Evolutionary conservation across 2,888 invertebrate genomes (phyloP).

Genomic region (Orthosia gracilis): DNA sequence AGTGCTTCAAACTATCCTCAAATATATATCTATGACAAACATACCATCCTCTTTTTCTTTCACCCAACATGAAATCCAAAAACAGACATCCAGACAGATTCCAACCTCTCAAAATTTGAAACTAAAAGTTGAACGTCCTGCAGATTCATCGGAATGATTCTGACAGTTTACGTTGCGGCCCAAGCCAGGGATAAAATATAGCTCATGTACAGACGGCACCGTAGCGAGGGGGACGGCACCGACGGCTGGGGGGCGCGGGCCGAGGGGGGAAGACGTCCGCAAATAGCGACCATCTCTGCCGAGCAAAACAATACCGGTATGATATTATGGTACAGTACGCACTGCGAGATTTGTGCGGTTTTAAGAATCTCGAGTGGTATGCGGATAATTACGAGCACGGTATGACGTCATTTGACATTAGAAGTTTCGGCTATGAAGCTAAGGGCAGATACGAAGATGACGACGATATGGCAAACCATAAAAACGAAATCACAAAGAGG

Average conservation of each 20-base stretch:
- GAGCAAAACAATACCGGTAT: slow-evolving; percentile 90
- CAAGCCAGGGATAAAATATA: slow-evolving; percentile 90
- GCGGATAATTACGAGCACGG: slow-evolving; percentile 55
- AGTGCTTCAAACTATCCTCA: slow-evolving; percentile 3
- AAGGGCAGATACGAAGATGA: not conserved
- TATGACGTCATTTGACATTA: slow-evolving; percentile 56
- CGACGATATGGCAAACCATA: not conserved
- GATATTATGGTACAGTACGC: slow-evolving; percentile 85
- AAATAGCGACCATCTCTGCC: slow-evolving; percentile 88
- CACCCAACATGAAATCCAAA: slow-evolving; percentile 46
- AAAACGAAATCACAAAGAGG: not conserved
- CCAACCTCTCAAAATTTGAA: slow-evolving; percentile 76
- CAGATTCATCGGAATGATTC: slow-evolving; percentile 84
- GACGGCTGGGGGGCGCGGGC: slow-evolving; percentile 60
- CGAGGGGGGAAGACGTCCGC: slow-evolving; percentile 81
- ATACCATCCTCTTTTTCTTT: slow-evolving; percentile 10
- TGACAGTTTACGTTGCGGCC: slow-evolving; percentile 89
- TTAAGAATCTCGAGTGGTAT: slow-evolving; percentile 66
- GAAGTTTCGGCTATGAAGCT: slow-evolving; percentile 5
- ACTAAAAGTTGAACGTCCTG: slow-evolving; percentile 89
- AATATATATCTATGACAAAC: slow-evolving; percentile 15
- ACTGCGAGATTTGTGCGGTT: slow-evolving; percentile 74
- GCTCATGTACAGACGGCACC: slow-evolving; percentile 89
- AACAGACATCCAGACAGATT: slow-evolving; percentile 62
- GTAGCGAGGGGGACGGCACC: slow-evolving; percentile 75